phyloP scores from a whole-genome alignment of 2,797 vertebrate species.

The Lepilemur ruficaudatus region DNA sequence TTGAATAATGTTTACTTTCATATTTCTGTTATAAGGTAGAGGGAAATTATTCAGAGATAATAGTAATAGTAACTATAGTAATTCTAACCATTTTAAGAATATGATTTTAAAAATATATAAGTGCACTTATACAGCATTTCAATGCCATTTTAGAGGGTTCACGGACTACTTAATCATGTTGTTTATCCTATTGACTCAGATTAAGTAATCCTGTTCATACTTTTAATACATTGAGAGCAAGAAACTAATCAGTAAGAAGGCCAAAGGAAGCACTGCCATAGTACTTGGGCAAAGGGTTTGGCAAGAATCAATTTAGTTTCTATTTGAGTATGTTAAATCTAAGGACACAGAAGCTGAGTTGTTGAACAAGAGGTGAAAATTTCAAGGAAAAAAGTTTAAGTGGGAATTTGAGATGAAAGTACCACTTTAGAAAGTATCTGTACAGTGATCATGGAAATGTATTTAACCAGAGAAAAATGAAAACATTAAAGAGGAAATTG shows the following conservation, averaged over 20 bases:
- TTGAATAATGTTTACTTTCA: background rate
- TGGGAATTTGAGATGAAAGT: background rate
- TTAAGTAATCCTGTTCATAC: background rate
- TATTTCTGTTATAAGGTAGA: background rate
- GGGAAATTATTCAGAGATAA: background rate
- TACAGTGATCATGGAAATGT: background rate
- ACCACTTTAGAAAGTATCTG: background rate
- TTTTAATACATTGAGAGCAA: background rate
- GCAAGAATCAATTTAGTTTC: background rate
- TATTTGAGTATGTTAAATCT: background rate
- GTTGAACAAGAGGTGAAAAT: background rate
- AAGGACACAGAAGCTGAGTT: background rate
- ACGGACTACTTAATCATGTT: background rate
- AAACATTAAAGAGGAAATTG: background rate
- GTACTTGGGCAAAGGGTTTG: background rate
- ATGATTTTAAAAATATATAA: background rate
- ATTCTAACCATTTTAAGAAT: background rate
- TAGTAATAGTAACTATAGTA: background rate
- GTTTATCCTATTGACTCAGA: background rate
- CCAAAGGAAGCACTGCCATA: background rate
- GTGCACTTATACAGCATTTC: background rate
- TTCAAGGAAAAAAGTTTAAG: background rate
- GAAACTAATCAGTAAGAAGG: background rate
- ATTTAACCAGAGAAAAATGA: background rate
- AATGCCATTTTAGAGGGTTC: background rate